Evolutionary conservation across 2,888 invertebrate species (phyloP).

Genomic region (Pemphredon lugubris): DNA sequence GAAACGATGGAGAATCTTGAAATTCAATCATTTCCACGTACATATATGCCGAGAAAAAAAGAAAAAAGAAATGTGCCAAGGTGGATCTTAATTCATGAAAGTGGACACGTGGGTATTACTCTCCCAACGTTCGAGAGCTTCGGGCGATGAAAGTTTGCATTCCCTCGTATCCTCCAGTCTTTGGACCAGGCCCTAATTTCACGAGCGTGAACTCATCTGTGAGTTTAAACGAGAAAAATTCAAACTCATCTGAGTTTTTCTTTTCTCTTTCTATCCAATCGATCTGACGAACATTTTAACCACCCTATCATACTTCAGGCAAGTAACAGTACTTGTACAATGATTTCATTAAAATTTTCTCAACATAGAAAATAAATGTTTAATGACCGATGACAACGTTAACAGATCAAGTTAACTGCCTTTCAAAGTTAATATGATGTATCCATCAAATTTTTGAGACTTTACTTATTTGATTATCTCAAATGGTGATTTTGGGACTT

Average conservation of each 20-base stretch:
- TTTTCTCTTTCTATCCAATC: too few relatives aligned
- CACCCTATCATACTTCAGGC: too few relatives aligned
- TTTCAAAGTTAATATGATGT: too few relatives aligned
- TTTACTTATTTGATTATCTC: too few relatives aligned
- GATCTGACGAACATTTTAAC: too few relatives aligned
- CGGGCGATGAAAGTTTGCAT: constrained; percentile 65
- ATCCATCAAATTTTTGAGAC: too few relatives aligned
- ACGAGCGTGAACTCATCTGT: constrained; percentile 49
- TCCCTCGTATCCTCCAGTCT: constrained; percentile 42
- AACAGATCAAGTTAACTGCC: too few relatives aligned
- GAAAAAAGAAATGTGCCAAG: constrained; percentile 37
- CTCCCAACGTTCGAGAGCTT: constrained; percentile 55
- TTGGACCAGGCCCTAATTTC: constrained; percentile 57
- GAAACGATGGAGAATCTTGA: not conserved
- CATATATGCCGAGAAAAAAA: not conserved
- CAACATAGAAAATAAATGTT: too few relatives aligned
- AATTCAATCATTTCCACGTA: not conserved
- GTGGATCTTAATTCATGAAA: constrained; percentile 53
- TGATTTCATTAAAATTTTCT: too few relatives aligned
- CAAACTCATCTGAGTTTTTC: not conserved
- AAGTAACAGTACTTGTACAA: too few relatives aligned
- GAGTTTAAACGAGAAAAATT: constrained; percentile 28
- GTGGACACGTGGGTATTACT: constrained; percentile 60
- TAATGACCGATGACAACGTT: too few relatives aligned
- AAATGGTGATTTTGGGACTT: too few relatives aligned